Evolutionary conservation across 2,888 invertebrate genomes (phyloP), one percentile per base, ranked within the genome.

Genomic region (Rhamphomyia laevipes): DNA sequence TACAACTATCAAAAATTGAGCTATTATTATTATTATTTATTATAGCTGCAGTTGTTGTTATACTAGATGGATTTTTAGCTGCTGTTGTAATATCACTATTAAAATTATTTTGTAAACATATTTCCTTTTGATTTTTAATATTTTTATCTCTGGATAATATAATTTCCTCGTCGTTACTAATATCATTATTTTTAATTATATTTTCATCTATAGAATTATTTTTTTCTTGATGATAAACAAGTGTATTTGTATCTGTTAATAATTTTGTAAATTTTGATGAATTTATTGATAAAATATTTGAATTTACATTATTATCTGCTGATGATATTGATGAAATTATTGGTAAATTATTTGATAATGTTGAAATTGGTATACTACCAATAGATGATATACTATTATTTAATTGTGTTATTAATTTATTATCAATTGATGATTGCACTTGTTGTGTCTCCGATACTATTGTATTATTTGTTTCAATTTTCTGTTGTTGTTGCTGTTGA

Each of bases 401-500:
- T 27, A 27, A 9, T 27, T 7, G 4, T 27, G 23, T 27, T 27
- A 27, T 27, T 27, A 27, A 27, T 27, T 27, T 35, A 35, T 35
- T 35, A 35, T 35, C 13, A 35, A 10, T 27, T 27, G 9, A 27
- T 27, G 9, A 27, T 27, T n/a, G n/a, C n/a, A n/a, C n/a, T n/a
- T 9, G 5, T 30, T 64, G 62, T 33, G 64, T 61, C 55, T 59
- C 61, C 12, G 16, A 15, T 15, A 10, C 38, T 7, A 60, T 60
- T 11, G 62, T 63, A 41, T 63, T 63, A 9, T 58, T 61, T 45
- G n/a, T 58, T 59, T 13, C 35, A 42, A 43, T 58, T 21, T 59
- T 17, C 6, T 63, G 30, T 63, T 61, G 4, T 56, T 58, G 27
- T 65, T 67, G 11, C 58, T 59, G 49, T 58, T 59, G 27, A 63